phyloP scores from a whole-genome alignment of 2,888 invertebrate species.

The Amiota minor region DNA sequence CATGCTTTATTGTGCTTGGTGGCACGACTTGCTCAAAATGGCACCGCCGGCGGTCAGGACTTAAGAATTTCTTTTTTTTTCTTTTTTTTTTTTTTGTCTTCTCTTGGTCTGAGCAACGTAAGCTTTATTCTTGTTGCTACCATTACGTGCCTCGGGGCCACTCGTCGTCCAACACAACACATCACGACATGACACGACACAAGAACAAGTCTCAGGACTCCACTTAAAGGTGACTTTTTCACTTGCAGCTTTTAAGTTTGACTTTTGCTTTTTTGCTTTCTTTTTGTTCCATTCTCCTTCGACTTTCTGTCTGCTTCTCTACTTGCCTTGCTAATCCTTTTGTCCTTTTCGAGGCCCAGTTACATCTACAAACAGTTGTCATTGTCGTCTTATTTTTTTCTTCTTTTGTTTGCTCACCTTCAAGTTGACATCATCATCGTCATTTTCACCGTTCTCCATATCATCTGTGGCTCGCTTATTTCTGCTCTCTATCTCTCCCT shows the following conservation, averaged over 20 bases:
- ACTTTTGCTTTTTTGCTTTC: slow-evolving; percentile 22
- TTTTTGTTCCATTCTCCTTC: not conserved
- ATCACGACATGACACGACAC: too few species aligned
- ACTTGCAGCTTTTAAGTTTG: slow-evolving; percentile 42
- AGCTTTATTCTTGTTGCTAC: not conserved
- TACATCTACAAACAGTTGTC: slow-evolving; percentile 9
- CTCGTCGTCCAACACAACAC: not conserved
- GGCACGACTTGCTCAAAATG: slow-evolving; percentile 55
- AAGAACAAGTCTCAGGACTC: slow-evolving; percentile 36
- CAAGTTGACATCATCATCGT: slow-evolving; percentile 31
- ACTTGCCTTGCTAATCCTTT: slow-evolving; percentile 41
- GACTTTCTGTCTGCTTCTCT: not conserved
- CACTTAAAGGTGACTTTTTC: slow-evolving; percentile 60
- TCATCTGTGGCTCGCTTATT: slow-evolving; percentile 24
- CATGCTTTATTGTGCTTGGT: slow-evolving; percentile 10
- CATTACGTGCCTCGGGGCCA: not conserved
- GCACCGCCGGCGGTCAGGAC: slow-evolving; percentile 57
- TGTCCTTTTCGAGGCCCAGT: slow-evolving; percentile 59
- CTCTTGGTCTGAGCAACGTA: not conserved
- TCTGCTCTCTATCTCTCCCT: not conserved
- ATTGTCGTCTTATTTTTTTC: slow-evolving; percentile 46
- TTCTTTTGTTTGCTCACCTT: slow-evolving; percentile 63
- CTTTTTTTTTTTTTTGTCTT: too few species aligned
- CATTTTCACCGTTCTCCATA: slow-evolving; percentile 33
- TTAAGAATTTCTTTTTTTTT: too few species aligned